Evolutionary conservation across 2,113 vertebrate genomes (phyloP), one percentile per base, ranked within the genome.

Genomic region (Hyla sarda): DNA sequence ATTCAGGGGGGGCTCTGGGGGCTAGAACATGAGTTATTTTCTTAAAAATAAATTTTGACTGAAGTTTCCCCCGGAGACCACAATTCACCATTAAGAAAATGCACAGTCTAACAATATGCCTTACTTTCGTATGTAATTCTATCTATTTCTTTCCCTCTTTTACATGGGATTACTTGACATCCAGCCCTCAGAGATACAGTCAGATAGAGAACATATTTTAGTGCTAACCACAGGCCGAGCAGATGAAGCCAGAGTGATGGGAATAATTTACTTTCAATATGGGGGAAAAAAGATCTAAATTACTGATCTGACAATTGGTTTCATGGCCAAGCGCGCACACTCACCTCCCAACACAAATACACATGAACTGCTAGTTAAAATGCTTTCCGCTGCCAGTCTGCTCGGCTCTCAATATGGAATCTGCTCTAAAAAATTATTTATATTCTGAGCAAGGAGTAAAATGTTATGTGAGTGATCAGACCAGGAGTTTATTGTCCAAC

Each of bases 141-240:
- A 45, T 86, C 65, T 80, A 56, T 80, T 86, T 48, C 60, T 73
- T 60, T 87, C 21, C 45, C 52, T 25, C 65, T 75, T 67, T 62
- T 74, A 87, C 78, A 48, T 16, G 47, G 85, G 77, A 62, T 82
- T 76, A 87, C 85, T 76, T 87, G 78, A 82, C 85, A 62, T 75
- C 48, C 69, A 81, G 52, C 54, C 34, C 85, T 71, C 56, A 8
- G 65, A 69, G 67, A 87, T 52, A 82, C 21, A 16, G 30, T 13
- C n/a, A 82, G 80, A 87, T 45, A 65, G 25, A 67, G 56, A 56
- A 52, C 69, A 82, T 56, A 82, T 52, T 82, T 82, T 13, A n/a
- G 28, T 81, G 47, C 60, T 48, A 87, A 82, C 79, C 78, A 56
- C 79, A 60, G 48, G 41, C 78, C 37, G 58, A 54, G 45, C 25